These are phyloP conservation scores for Acleris emargana DNA, from an alignment of 2,888 invertebrate species.

Conservation along the genomic window DNA sequence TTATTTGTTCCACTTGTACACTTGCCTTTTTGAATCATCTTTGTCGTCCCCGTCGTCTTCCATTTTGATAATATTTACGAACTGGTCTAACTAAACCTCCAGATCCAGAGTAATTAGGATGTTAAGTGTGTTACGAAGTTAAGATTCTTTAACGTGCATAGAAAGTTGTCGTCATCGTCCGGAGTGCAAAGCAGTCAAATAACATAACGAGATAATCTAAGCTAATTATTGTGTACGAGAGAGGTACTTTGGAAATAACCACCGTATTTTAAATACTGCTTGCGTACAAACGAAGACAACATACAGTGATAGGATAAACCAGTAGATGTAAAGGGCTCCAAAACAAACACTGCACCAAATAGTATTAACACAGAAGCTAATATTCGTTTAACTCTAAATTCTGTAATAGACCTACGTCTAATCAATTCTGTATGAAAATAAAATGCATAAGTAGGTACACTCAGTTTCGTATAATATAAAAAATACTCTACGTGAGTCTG, in stretches of 20 bases:
- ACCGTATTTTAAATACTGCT: slow-evolving; percentile 21
- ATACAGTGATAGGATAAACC: slow-evolving; percentile 1
- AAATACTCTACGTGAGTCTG: too few relatives aligned
- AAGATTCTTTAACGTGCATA: slow-evolving; percentile 12
- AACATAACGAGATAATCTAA: slow-evolving; percentile 4
- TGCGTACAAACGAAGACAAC: slow-evolving; percentile 20
- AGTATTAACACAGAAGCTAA: not conserved
- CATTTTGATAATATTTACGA: slow-evolving; percentile 72
- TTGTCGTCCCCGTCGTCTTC: slow-evolving; percentile 93
- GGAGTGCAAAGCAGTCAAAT: slow-evolving; percentile 2
- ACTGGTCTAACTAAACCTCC: slow-evolving; percentile 9
- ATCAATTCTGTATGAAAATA: too few relatives aligned
- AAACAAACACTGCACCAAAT: not conserved
- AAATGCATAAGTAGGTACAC: too few relatives aligned
- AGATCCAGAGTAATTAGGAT: not conserved
- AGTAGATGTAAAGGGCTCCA: slow-evolving; percentile 1
- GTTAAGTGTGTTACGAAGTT: not conserved
- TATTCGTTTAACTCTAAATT: slow-evolving; percentile 1
- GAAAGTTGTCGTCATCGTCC: slow-evolving; percentile 3
- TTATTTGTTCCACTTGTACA: slow-evolving; percentile 21
- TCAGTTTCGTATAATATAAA: too few relatives aligned
- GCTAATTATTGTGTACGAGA: not conserved
- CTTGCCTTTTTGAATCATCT: slow-evolving; percentile 92
- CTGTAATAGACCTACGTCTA: too few relatives aligned
- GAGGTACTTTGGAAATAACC: slow-evolving; percentile 12